Conservation (phyloP, 2,888 invertebrate genomes). For the Alsophila aescularia region DNA sequence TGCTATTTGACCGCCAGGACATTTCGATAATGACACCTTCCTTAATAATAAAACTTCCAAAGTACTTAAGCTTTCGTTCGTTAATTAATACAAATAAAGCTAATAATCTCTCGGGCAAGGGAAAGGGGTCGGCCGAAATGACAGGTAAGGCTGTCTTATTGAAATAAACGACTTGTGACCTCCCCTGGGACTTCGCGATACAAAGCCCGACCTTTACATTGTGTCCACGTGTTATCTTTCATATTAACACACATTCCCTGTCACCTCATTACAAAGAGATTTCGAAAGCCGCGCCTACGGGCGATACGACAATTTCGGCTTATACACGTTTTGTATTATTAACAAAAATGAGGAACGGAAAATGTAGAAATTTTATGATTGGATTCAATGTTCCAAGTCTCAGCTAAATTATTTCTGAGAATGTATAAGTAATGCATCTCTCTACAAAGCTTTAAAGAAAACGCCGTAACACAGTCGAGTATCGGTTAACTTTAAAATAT, state of each 20-base stretch:
- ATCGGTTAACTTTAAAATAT: constrained; percentile 50
- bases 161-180: constrained; percentile 64
- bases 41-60: constrained; percentile 3
- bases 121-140: constrained; percentile 49
- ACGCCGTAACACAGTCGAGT: constrained; percentile 25
- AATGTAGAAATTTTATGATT: not conserved
- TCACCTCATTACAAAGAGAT: constrained; percentile 23
- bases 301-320: constrained; percentile 10
- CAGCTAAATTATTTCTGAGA: constrained; percentile 10
- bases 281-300: constrained; percentile 11
- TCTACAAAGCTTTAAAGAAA: constrained; percentile 26
- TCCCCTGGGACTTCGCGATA: constrained; percentile 41
- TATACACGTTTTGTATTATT: not conserved
- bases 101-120: constrained; percentile 51
- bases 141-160: constrained; percentile 63
- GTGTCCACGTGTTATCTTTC: constrained; percentile 30
- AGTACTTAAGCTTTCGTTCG: constrained; percentile 6
- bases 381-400: not conserved
- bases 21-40: not conserved
- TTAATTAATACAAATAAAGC: constrained; percentile 52
- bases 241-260: constrained; percentile 27
- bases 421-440: constrained; percentile 17
- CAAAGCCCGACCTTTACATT: constrained; percentile 30
- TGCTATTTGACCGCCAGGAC: not conserved
- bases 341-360: not conserved